Percentiles rank a stretch among this genome's conserved stretches.
phyloP scores from a whole-genome alignment of 2,888 invertebrate species.

The Acleris literana region DNA sequence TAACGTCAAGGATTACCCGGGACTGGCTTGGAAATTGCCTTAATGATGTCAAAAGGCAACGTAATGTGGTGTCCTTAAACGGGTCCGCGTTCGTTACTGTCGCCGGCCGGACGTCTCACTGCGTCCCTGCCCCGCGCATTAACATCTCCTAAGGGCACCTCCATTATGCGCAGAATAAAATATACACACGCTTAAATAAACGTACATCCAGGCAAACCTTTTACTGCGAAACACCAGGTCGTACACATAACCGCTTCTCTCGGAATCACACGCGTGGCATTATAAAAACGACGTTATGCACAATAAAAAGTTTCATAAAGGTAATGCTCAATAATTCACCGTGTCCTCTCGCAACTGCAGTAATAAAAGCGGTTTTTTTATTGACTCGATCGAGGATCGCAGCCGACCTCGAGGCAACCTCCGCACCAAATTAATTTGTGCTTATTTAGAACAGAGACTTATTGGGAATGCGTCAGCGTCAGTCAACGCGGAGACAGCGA shows the following conservation, averaged over 20 bases:
- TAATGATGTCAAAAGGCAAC: conserved; percentile 81
- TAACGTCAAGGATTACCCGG: conserved; percentile 49
- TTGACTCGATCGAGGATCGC: conserved; percentile 49
- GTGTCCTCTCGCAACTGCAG: conserved; percentile 53
- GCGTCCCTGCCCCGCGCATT: conserved; percentile 61
- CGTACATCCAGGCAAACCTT: conserved; percentile 43
- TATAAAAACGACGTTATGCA: conserved; percentile 57
- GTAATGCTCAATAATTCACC: conserved; percentile 60
- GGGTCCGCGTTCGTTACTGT: conserved; percentile 76
- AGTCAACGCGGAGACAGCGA: conserved; percentile 42
- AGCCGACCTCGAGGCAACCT: conserved; percentile 59
- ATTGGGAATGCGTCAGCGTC: conserved; percentile 55
- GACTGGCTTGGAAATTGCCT: conserved; percentile 54
- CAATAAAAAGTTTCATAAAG: conserved; percentile 60
- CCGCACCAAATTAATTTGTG: conserved; percentile 59
- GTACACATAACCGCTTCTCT: conserved; percentile 33
- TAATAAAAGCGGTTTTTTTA: conserved; percentile 57
- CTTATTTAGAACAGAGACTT: conserved; percentile 55
- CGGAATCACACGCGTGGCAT: conserved; percentile 49
- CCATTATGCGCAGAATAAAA: conserved; percentile 58
- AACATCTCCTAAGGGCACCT: conserved; percentile 51
- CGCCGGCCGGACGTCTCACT: conserved; percentile 73
- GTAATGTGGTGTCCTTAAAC: conserved; percentile 73
- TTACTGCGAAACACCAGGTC: conserved; percentile 45
- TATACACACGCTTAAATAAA: conserved; percentile 58